A percentile compares a stretch with the other conserved stretches of the same genome.
Evolutionary conservation across 2,888 invertebrate species (phyloP).

Genomic region (Cantharis rufa): DNA sequence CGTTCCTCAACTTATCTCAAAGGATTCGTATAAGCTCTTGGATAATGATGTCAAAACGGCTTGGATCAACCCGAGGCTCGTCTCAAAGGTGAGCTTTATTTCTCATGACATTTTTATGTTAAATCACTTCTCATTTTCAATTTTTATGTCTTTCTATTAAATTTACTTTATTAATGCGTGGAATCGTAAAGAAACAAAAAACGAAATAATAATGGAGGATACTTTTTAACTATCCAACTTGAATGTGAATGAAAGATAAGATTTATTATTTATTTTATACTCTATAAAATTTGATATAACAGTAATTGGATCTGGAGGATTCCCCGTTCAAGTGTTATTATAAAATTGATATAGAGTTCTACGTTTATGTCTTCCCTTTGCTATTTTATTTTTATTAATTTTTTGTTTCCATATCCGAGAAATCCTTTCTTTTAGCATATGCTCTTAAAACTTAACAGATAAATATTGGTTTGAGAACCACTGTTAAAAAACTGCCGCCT

Average conservation of each 20-base stretch:
- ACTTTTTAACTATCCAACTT: neutral
- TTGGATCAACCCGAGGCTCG: constrained; percentile 63
- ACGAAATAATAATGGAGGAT: neutral
- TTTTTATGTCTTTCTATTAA: neutral
- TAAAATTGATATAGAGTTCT: neutral
- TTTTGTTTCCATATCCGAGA: neutral
- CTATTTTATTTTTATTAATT: neutral
- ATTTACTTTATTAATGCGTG: neutral
- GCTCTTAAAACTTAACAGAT: too few relatives aligned
- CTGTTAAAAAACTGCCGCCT: neutral
- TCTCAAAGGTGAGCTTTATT: constrained; percentile 59
- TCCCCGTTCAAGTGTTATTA: constrained; percentile 20
- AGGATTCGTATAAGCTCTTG: constrained; percentile 59
- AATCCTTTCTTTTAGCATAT: neutral
- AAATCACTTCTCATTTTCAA: neutral
- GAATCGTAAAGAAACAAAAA: neutral
- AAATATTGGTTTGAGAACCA: neutral
- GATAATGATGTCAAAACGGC: constrained; percentile 64
- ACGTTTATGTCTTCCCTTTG: neutral
- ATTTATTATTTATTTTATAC: constrained; percentile 41
- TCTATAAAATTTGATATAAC: constrained; percentile 42
- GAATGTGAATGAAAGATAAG: constrained; percentile 35
- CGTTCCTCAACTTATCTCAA: constrained; percentile 55
- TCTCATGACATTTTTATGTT: constrained; percentile 4
- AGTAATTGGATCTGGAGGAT: constrained; percentile 37